Base-by-base conservation (phyloP, 2,888 invertebrate species). In the Cosmia pyralina region DNA sequence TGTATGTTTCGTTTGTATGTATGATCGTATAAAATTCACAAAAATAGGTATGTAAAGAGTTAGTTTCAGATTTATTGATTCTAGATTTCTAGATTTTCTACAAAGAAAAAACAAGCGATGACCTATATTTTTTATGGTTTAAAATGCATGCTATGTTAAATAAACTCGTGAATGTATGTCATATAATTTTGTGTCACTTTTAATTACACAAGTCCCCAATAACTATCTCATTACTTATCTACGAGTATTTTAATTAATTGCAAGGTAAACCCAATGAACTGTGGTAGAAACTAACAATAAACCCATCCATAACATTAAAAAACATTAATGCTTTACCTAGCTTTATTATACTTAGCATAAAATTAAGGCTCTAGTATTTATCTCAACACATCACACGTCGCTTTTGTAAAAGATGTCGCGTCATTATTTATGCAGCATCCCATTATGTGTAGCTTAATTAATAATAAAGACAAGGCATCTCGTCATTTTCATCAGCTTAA, bases 401-500 rank as follows among this genome's bases (percentile, higher is more conserved):
- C 57, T 68, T 50, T 57, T 59, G 53, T 50, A 52, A 52, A 59
- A 68, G 50, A 57, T 17, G 53, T 22, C 46, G 17, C 10, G 6
- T 64, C 34, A 71, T 77, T 77, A 85, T 77, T 77, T 66, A 84
- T 74, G 74, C 62, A 76, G 53, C 66, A 34, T 64, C 58, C 74
- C 75, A 75, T 83, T 77, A 72, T 69, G 70, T 80, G 72, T 70
- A 57, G 60, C 71, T 48, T 83, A 28, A 62, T 60, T 34, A 72
- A 75, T 80, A 83, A 70, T 86, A 63, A 81, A 73, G 59, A 72
- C 72, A 53, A 46, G 28, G 52, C 46, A 63, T 62, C 60, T 52
- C 64, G 58, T 75, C 69, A 72, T 75, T 73, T 78, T 77, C 75
- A 72, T 50, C 74, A 72, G 75, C 72, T 79, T 84, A 77, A 79